These are phyloP conservation scores for Rhineura floridana DNA, from an alignment of 2,113 vertebrate genomes.

Conservation along the genomic window DNA sequence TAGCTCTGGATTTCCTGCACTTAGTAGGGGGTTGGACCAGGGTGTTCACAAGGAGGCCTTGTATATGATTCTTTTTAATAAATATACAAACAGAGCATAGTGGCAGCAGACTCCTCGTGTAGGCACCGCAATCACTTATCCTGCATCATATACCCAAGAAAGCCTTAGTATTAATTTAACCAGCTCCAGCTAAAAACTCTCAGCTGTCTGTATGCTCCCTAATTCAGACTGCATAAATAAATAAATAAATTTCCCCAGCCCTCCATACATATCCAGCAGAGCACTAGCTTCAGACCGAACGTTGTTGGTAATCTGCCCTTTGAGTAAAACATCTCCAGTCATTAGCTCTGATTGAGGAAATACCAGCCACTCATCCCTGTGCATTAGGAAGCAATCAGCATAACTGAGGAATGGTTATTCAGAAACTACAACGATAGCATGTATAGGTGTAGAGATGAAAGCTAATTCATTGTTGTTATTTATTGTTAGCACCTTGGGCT, in stretches of 20 bases:
- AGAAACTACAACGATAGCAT: not conserved
- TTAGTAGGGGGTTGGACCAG: no score
- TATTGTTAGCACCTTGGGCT: not conserved
- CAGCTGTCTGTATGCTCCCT: not conserved
- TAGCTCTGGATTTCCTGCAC: no score
- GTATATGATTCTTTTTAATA: not conserved
- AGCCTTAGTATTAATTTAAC: not conserved
- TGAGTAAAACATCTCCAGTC: not conserved
- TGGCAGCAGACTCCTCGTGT: not conserved
- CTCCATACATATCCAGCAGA: no score
- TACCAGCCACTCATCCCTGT: not conserved
- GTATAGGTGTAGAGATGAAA: not conserved
- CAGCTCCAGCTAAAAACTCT: not conserved
- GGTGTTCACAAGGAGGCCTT: no score
- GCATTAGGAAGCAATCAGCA: not conserved
- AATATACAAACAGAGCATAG: not conserved
- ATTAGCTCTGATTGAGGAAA: not conserved
- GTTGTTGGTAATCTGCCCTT: not conserved
- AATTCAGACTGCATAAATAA: not conserved
- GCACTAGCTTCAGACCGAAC: no score
- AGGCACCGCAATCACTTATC: not conserved
- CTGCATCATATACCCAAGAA: not conserved
- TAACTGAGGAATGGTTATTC: not conserved
- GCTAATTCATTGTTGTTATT: not conserved
- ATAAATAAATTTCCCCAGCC: no score